Evolutionary conservation across 1,140 invertebrate species (phyloP).

Genomic region (Bombus sibiricus): DNA sequence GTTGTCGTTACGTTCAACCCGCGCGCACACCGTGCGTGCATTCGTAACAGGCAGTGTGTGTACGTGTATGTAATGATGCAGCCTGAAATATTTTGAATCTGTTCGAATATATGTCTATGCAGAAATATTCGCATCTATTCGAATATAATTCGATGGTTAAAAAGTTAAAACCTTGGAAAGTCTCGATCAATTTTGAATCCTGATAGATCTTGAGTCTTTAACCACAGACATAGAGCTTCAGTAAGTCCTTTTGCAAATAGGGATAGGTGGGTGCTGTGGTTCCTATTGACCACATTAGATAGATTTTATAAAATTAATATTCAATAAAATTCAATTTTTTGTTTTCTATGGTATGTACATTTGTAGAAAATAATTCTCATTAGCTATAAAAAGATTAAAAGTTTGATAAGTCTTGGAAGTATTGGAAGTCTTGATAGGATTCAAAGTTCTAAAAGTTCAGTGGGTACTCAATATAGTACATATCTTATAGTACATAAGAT

Average conservation of each 20-base stretch:
- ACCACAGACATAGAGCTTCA: no score
- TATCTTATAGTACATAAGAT: no score
- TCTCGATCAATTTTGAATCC: no score
- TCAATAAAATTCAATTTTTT: background rate
- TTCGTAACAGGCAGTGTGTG: background rate
- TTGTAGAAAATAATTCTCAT: no score
- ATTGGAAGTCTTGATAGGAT: no score
- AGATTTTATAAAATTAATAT: background rate
- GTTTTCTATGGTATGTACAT: background rate
- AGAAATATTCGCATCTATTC: background rate
- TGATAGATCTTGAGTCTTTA: no score
- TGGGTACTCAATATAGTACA: no score
- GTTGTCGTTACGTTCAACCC: slow-evolving; percentile 34
- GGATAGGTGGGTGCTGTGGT: background rate
- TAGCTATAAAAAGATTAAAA: no score
- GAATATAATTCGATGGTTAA: background rate
- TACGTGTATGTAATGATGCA: background rate
- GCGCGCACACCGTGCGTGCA: background rate
- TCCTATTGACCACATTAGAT: background rate
- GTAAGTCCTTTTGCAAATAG: background rate
- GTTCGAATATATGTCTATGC: background rate
- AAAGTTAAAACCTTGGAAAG: background rate
- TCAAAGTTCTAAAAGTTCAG: no score
- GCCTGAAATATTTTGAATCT: background rate
- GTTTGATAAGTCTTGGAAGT: no score